Evolutionary conservation across 2,113 vertebrate species (phyloP), one percentile per base, ranked within the genome.

Genomic region (Otis tarda): DNA sequence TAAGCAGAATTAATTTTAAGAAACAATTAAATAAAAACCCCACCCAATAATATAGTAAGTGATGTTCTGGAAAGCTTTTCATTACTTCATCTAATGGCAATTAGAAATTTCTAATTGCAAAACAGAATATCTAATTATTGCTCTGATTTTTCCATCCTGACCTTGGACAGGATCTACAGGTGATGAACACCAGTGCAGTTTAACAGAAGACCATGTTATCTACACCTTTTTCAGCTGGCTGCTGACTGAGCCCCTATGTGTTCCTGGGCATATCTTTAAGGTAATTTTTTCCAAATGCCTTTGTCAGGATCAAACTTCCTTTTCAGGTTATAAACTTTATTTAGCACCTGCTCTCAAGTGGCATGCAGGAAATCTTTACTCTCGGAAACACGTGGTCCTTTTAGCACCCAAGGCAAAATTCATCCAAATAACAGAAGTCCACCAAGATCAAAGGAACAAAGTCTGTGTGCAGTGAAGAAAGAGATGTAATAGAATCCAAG

Each of bases 1-100:
- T 89, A 78, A 85, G 82, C 69, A 94, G 94, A 97, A 97, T 95
- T 96, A 97, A 98, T 97, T 97, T 96, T 83, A 96, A 97, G 85
- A 96, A 95, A 87, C 86, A 97, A 97, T 97, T 97, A 83, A 95
- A 83, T 87, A 45, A 53, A 9, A 18, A 0, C 2, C 53, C 2
- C 53, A 39, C 49, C 57, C 65, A 76, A 63, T 90, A 90, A 87
- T 39, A 57, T 17, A 88, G 41, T 68, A 89, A 96, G 78, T 96
- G 95, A 95, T 96, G 71, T 87, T 96, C 95, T 93, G 91, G 67
- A 97, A 96, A 95, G 37, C 83, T 96, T 96, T 89, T 94, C 74
- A 84, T 95, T 94, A 86, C 59, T 50, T 45, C 55, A 28, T 84
- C 33, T 53, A n/a, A n/a, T n/a, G n/a, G n/a, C n/a, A n/a, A n/a